A percentile compares a stretch with the other conserved stretches of the same genome.
phyloP scores from a whole-genome alignment of 2,113 vertebrate genomes.

The Ploceus nigricollis region DNA sequence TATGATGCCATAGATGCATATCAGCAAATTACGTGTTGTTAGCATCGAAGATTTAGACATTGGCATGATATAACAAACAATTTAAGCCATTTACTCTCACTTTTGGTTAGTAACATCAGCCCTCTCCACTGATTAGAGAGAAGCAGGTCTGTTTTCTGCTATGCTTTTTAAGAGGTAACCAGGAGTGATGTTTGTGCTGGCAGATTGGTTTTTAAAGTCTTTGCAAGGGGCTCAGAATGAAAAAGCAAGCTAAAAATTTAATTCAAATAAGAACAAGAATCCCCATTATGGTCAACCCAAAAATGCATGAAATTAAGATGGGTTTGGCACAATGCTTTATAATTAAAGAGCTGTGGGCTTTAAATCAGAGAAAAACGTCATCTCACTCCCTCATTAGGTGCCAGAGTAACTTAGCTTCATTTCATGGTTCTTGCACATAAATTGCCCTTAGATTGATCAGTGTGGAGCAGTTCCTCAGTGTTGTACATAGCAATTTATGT shows the following conservation, averaged over 20 bases:
- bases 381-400: conserved; percentile 29
- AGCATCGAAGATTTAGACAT: neutral
- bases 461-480: neutral
- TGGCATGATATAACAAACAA: neutral
- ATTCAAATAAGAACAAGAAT: conserved; percentile 19
- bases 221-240: neutral
- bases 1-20: rapidly evolving
- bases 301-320: conserved; percentile 36
- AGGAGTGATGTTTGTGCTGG: neutral
- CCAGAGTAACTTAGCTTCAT: conserved; percentile 53
- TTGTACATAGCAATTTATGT: conserved; percentile 29
- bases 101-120: neutral
- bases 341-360: conserved; percentile 40
- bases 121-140: neutral
- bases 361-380: conserved; percentile 24
- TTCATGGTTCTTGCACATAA: conserved; percentile 68
- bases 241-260: neutral
- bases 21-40: neutral
- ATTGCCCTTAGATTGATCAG: conserved; percentile 54
- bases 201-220: neutral
- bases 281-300: neutral
- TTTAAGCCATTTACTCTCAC: neutral
- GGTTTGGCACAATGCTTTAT: conserved; percentile 14
- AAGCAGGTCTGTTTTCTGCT: neutral
- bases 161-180: neutral